A percentile compares a stretch with the other conserved stretches of the same genome.
Evolutionary conservation across 2,797 vertebrate genomes (phyloP).

Genomic region (Pagetopsis macropterus): DNA sequence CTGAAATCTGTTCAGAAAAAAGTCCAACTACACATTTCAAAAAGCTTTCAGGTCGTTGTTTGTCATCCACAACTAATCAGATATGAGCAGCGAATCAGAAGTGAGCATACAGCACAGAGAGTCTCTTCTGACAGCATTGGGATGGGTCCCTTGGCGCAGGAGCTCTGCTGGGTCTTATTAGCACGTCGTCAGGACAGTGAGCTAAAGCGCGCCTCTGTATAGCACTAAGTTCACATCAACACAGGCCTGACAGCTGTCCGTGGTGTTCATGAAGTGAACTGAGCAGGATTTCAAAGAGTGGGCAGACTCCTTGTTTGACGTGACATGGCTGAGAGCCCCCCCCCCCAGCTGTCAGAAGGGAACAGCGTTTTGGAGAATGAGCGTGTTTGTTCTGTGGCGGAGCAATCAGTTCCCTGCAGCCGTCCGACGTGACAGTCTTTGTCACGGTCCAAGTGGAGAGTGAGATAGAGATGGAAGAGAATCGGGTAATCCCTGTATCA

Average conservation of each 20-base stretch:
- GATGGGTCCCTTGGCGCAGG: slow-evolving; percentile 9
- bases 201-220: slow-evolving; percentile 47
- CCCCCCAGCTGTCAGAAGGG: slow-evolving; percentile 70
- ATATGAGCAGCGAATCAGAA: slow-evolving; percentile 44
- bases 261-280: slow-evolving; percentile 62
- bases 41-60: slow-evolving; percentile 18
- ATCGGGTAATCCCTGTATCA: slow-evolving; percentile 73
- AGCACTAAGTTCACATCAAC: slow-evolving; percentile 50
- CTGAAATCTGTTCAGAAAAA: neutral
- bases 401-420: slow-evolving; percentile 73
- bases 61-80: slow-evolving; percentile 50
- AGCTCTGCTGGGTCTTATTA: slow-evolving; percentile 52
- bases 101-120: slow-evolving; percentile 34
- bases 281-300: slow-evolving; percentile 66
- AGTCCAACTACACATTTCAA: neutral
- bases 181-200: slow-evolving; percentile 49
- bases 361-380: slow-evolving; percentile 73
- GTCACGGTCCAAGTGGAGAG: slow-evolving; percentile 71
- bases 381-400: slow-evolving; percentile 62
- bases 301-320: slow-evolving; percentile 65
- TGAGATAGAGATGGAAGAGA: slow-evolving; percentile 60
- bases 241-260: slow-evolving; percentile 67
- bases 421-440: slow-evolving; percentile 72
- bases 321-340: slow-evolving; percentile 73
- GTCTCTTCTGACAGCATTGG: slow-evolving; percentile 23